phyloP scores from a whole-genome alignment of 2,888 invertebrate genomes.

The Athrips mouffetella region DNA sequence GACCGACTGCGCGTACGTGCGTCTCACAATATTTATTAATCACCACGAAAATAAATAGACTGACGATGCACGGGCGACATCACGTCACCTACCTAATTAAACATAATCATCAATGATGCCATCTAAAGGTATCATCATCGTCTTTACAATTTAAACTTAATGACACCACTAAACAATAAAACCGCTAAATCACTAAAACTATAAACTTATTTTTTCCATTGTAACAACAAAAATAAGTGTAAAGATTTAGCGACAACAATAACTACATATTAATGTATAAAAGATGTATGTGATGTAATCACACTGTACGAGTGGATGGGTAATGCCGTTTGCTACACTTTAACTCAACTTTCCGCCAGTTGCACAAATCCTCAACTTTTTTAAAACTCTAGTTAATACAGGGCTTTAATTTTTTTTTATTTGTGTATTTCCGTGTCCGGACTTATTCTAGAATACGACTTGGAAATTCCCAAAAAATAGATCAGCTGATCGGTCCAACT shows the following conservation, averaged over 20 bases:
- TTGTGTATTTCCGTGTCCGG: too few species aligned
- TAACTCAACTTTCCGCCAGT: slow-evolving; percentile 48
- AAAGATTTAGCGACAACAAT: slow-evolving; percentile 69
- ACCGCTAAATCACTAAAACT: too few species aligned
- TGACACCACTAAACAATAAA: slow-evolving; percentile 61
- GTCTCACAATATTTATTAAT: slow-evolving; percentile 72
- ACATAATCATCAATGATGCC: slow-evolving; percentile 64
- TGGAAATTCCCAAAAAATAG: too few species aligned
- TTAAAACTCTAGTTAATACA: too few species aligned
- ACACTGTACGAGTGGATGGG: slow-evolving; percentile 55
- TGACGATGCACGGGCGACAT: slow-evolving; percentile 52
- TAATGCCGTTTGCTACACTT: slow-evolving; percentile 44
- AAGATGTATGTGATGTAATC: slow-evolving; percentile 71
- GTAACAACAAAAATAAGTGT: slow-evolving; percentile 61
- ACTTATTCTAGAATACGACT: too few species aligned
- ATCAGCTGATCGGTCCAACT: too few species aligned
- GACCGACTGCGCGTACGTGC: slow-evolving; percentile 57
- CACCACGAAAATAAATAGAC: slow-evolving; percentile 69
- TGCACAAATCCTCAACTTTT: too few species aligned
- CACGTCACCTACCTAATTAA: slow-evolving; percentile 52
- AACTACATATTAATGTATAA: slow-evolving; percentile 62
- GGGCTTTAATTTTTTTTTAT: too few species aligned
- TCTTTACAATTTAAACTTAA: slow-evolving; percentile 55
- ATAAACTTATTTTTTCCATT: too few species aligned
- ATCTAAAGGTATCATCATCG: slow-evolving; percentile 60